Conservation (phyloP, 2,113 vertebrate species). For the Chrysemys picta region DNA sequence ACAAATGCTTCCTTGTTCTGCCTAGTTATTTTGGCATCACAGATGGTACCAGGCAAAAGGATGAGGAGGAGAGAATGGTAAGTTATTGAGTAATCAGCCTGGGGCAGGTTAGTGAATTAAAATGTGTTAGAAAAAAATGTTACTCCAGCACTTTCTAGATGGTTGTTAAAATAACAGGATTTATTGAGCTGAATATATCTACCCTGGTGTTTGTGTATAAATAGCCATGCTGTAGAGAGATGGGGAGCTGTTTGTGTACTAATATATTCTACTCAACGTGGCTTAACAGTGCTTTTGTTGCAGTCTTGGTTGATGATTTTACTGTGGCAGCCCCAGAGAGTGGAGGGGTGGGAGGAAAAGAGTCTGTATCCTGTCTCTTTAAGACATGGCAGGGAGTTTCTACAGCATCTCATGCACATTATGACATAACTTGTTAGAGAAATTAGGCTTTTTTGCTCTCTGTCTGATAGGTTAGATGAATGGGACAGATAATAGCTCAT, state of each 20-base stretch:
- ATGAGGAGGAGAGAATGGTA: neutral
- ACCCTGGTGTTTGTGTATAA: neutral
- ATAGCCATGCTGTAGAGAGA: conserved; percentile 3
- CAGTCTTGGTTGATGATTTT: neutral
- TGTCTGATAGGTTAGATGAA: conserved; percentile 37
- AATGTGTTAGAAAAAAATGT: neutral
- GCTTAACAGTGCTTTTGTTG: neutral
- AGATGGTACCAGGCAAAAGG: neutral
- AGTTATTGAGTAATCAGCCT: neutral
- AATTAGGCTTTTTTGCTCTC: conserved; percentile 40
- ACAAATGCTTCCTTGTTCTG: conserved; percentile 1
- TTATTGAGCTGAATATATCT: conserved; percentile 33
- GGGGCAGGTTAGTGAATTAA: conserved; percentile 33
- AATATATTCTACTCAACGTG: neutral
- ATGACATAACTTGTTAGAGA: conserved; percentile 57
- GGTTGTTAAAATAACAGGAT: conserved; percentile 35
- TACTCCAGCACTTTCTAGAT: neutral
- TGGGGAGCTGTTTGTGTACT: conserved; percentile 10
- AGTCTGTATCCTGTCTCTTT: neutral
- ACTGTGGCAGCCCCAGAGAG: neutral
- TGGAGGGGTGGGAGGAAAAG: neutral
- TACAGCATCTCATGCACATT: conserved; percentile 20
- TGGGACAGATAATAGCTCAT: conserved; percentile 42
- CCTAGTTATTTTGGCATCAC: neutral
- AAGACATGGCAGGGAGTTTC: neutral